Conservation (phyloP, 1,140 invertebrate species). For the Harpegnathos saltator region DNA sequence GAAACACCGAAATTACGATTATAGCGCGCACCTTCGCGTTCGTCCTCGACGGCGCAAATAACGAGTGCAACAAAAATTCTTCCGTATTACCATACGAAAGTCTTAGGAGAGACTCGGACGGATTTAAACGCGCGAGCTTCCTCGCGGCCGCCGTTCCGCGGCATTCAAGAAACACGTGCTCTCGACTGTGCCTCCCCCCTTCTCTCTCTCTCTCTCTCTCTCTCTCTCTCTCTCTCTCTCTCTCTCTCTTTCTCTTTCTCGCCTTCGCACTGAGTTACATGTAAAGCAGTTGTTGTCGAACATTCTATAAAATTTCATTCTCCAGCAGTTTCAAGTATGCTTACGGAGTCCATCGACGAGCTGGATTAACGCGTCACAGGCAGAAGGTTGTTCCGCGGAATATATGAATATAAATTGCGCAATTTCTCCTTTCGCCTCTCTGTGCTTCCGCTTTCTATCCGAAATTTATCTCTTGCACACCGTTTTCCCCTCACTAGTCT, state of each 20-base stretch:
- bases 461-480: not conserved
- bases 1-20: slow-evolving; percentile 48
- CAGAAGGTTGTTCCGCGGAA: not conserved
- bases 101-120: not conserved
- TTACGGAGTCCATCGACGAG: slow-evolving; percentile 14
- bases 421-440: not conserved
- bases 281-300: slow-evolving; percentile 6
- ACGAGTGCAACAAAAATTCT: slow-evolving; percentile 23
- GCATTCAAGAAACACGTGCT: slow-evolving; percentile 10
- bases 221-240: not conserved
- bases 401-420: not conserved
- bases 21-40: slow-evolving; percentile 4
- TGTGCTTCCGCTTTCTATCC: not conserved
- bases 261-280: not conserved
- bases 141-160: not conserved
- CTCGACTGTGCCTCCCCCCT: not conserved
- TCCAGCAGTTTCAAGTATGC: slow-evolving; percentile 18
- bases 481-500: not conserved
- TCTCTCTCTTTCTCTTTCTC: too few species aligned
- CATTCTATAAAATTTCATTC: not conserved
- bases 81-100: slow-evolving; percentile 10
- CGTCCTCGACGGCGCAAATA: not conserved
- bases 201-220: not conserved
- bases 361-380: not conserved
- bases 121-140: not conserved